Conservation (phyloP, 2,888 invertebrate genomes). For the Hymenopus coronatus region DNA sequence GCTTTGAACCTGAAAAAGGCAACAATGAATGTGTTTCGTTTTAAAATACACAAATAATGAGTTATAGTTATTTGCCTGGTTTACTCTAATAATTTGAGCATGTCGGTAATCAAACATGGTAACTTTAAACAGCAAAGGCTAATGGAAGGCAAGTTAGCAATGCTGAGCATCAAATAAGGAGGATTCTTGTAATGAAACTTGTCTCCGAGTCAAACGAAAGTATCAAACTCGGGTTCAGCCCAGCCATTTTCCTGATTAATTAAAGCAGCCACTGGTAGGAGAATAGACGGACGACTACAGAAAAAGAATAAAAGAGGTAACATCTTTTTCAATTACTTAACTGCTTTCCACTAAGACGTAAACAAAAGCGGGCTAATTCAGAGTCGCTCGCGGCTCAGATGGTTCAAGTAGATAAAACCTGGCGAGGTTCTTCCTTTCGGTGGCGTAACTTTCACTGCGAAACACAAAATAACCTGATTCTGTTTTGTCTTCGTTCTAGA, state of each 20-base stretch:
- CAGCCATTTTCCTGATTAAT: background rate
- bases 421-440: background rate
- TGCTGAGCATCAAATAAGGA: too few species aligned
- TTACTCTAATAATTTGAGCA: too few species aligned
- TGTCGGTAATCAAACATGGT: too few species aligned
- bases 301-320: background rate
- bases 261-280: background rate
- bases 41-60: too few species aligned
- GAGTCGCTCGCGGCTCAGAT: background rate
- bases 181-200: too few species aligned
- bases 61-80: too few species aligned
- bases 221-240: background rate
- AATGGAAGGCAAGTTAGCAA: too few species aligned
- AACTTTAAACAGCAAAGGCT: too few species aligned
- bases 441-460: background rate
- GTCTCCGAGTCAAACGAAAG: background rate
- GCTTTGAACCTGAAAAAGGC: too few species aligned
- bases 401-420: background rate
- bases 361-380: slow-evolving; percentile 1
- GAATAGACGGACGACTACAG: background rate
- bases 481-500: background rate
- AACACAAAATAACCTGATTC: background rate
- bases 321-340: slow-evolving; percentile 26
- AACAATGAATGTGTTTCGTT: too few species aligned
- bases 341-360: slow-evolving; percentile 22